These are phyloP conservation scores for Pithys albifrons DNA, from an alignment of 2,113 vertebrate species.

Conservation along the genomic window DNA sequence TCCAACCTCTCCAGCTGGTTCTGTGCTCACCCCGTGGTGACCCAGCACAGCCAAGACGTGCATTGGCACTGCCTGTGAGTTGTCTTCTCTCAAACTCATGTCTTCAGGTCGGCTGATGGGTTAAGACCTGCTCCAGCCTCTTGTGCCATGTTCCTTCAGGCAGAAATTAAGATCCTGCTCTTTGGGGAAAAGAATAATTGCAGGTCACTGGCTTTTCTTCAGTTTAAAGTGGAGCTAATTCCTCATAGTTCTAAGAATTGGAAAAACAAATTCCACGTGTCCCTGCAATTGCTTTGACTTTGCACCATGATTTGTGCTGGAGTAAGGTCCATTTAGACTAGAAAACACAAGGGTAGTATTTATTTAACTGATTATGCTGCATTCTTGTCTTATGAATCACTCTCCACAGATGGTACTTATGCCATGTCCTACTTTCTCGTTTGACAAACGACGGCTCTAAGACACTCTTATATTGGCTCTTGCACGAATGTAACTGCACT, in stretches of 20 bases:
- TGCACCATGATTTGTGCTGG: constrained; percentile 25
- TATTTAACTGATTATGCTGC: constrained; percentile 66
- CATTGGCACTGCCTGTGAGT: neutral
- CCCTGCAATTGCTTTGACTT: constrained; percentile 17
- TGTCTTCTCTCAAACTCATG: neutral
- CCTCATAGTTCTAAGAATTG: neutral
- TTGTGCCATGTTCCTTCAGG: rapidly evolving
- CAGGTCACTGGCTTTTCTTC: neutral
- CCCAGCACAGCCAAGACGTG: rapidly evolving
- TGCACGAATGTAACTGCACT: neutral
- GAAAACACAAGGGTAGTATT: constrained; percentile 60
- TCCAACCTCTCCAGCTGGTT: neutral
- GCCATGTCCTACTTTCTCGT: constrained; percentile 46
- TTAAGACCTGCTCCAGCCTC: neutral
- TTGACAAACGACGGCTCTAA: constrained; percentile 41
- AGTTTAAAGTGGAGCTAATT: neutral
- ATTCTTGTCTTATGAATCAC: constrained; percentile 63
- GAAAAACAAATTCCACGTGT: neutral
- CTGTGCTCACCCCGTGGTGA: neutral
- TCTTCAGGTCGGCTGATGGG: neutral
- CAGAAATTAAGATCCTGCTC: neutral
- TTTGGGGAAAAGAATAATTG: neutral
- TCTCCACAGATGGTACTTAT: constrained; percentile 62
- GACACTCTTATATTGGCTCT: neutral
- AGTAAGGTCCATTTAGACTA: constrained; percentile 35